phyloP scores from a whole-genome alignment of 2,113 vertebrate species.

The Xenopus borealis region DNA sequence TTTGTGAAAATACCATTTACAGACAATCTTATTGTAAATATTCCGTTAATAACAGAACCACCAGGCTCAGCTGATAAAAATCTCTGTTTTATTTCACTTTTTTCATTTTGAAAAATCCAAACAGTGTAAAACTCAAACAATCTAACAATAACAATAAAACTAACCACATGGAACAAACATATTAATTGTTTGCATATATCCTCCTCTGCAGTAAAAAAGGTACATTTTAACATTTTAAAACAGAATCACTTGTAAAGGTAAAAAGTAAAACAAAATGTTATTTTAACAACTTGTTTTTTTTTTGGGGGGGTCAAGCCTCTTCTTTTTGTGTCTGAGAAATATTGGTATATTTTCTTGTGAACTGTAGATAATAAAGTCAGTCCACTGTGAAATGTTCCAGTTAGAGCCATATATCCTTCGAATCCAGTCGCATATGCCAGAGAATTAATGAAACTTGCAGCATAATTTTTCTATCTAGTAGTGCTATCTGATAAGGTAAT shows the following conservation, averaged over 20 bases:
- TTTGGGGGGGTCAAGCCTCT: conserved; percentile 20
- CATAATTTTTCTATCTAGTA: conserved; percentile 57
- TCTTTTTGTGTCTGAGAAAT: conserved; percentile 51
- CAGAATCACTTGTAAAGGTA: conserved; percentile 12
- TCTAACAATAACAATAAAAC: too few species aligned
- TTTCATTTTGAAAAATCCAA: too few species aligned
- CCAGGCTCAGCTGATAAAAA: too few species aligned
- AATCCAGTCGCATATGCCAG: conserved; percentile 59
- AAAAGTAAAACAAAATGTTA: conserved; percentile 32
- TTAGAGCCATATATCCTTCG: conserved; percentile 56
- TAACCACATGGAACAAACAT: not conserved
- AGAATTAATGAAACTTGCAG: conserved; percentile 71
- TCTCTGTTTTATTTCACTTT: too few species aligned
- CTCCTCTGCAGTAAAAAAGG: conserved; percentile 20
- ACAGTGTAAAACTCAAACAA: too few species aligned
- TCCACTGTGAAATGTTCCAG: conserved; percentile 52
- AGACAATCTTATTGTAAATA: too few species aligned
- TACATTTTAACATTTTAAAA: conserved; percentile 2
- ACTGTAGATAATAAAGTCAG: conserved; percentile 57
- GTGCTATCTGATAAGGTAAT: conserved; percentile 69
- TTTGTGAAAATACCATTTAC: too few species aligned
- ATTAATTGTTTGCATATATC: conserved; percentile 12
- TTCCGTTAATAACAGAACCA: too few species aligned
- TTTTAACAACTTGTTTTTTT: conserved; percentile 5
- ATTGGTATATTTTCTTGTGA: conserved; percentile 46